A percentile compares a stretch with the other conserved stretches of the same genome.
Evolutionary conservation across 2,888 invertebrate species (phyloP).

Genomic region (Microplitis manilae): DNA sequence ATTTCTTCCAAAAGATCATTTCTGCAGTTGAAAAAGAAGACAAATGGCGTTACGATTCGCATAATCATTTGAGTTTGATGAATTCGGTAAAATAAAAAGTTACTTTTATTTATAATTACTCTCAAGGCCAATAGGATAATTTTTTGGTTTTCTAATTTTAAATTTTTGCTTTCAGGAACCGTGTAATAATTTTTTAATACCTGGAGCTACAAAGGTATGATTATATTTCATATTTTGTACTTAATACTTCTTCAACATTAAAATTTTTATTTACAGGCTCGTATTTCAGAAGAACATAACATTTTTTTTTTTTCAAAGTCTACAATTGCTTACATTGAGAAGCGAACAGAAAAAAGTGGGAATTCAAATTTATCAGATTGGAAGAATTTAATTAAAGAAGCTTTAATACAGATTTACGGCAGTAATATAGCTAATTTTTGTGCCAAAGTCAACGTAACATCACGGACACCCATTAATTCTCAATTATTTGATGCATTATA

Average conservation of each 20-base stretch:
- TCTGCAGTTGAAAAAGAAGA: too few species aligned
- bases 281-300: not conserved
- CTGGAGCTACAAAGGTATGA: not conserved
- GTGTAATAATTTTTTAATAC: too few species aligned
- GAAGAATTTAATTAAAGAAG: not conserved
- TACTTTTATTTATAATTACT: too few species aligned
- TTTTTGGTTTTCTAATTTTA: too few species aligned
- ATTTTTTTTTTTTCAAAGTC: conserved; percentile 3
- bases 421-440: not conserved
- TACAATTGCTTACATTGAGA: not conserved
- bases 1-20: too few species aligned
- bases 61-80: too few species aligned
- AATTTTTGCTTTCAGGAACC: too few species aligned
- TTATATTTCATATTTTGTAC: not conserved
- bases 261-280: conserved; percentile 7
- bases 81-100: too few species aligned
- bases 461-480: not conserved
- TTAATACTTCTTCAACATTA: not conserved
- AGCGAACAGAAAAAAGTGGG: not conserved
- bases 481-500: not conserved
- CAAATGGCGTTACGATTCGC: too few species aligned
- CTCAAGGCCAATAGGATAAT: too few species aligned
- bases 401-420: conserved; percentile 3
- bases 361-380: conserved; percentile 1
- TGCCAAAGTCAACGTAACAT: not conserved